Base-by-base conservation (phyloP, 2,888 invertebrate genomes). In the Spisula subtruncata region DNA sequence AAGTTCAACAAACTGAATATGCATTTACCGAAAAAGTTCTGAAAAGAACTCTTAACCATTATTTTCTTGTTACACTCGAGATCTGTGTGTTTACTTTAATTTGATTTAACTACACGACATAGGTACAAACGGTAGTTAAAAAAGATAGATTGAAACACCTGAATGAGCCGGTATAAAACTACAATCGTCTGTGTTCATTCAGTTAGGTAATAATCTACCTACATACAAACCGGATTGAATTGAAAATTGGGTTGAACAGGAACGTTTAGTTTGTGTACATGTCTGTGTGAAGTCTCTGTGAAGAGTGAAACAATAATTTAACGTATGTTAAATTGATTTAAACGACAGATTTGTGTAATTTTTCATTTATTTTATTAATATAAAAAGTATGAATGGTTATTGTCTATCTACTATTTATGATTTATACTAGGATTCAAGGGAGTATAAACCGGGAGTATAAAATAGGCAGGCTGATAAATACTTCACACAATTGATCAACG, bases 401-500 rank as follows among this genome's bases (percentile, higher is more conserved):
- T 12, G 25, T 66, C 60, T 66, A n/a, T 60, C n/a, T 2, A n/a
- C n/a, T 60, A 25, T 66, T 66, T 66, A 25, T 25, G 60, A 66
- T 66, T 66, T 66, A n/a, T 66, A 66, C 25, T 25, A 66, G 60
- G 25, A 66, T 66, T 66, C 60, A 66, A 10, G 25, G 60, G 60
- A 66, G 60, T 66, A 25, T 66, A 66, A 25, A 66, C 2, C 41
- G 2, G 8, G 2, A 41, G 41, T 41, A 41, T 41, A n/a, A 66
- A 25, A 66, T 25, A 25, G 60, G n/a, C n/a, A 25, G 51, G 51
- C 41, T 80, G 80, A 80, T 80, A 75, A 75, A 18, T 32, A 25
- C 35, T 54, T 51, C 80, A 85, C 79, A 85, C 80, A 85, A 85
- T 75, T 79, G 80, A 80, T 85, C 54, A 25, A 54, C 80, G 85